A percentile compares a stretch with the other conserved stretches of the same genome.
Evolutionary conservation across 2,888 invertebrate genomes (phyloP).

Genomic region (Melinopterus prodromus): DNA sequence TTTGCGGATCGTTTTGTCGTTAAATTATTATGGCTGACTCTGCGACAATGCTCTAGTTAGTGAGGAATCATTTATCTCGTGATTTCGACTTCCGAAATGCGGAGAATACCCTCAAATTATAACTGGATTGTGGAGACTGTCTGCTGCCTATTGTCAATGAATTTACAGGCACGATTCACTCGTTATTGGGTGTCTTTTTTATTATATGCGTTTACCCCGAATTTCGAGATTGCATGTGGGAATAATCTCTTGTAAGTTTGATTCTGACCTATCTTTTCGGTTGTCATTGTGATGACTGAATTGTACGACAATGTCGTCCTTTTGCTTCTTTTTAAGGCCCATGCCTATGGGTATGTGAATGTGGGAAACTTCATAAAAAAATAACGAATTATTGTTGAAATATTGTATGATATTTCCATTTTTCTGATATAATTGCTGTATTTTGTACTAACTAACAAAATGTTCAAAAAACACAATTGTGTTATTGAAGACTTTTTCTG

Average conservation of each 20-base stretch:
- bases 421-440: too few relatives aligned
- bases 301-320: too few relatives aligned
- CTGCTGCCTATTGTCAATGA: slow-evolving; percentile 30
- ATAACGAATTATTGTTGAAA: too few relatives aligned
- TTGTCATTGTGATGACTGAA: too few relatives aligned
- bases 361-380: too few relatives aligned
- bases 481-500: too few relatives aligned
- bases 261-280: too few relatives aligned
- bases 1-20: slow-evolving; percentile 47
- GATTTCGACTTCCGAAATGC: slow-evolving; percentile 38
- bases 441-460: too few relatives aligned
- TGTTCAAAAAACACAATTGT: too few relatives aligned
- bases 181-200: background rate
- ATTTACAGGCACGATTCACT: background rate
- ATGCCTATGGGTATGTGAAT: too few relatives aligned
- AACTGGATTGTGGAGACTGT: slow-evolving; percentile 42
- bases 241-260: background rate
- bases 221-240: background rate
- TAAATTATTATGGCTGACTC: slow-evolving; percentile 47
- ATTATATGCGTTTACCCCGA: background rate
- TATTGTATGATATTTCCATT: too few relatives aligned
- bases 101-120: slow-evolving; percentile 44
- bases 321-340: too few relatives aligned
- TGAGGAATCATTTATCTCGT: slow-evolving; percentile 47
- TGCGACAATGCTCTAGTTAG: slow-evolving; percentile 50